Evolutionary conservation across 2,888 invertebrate species (phyloP), one percentile per base, ranked within the genome.

Genomic region (Poecilobothrus nobilitatus): DNA sequence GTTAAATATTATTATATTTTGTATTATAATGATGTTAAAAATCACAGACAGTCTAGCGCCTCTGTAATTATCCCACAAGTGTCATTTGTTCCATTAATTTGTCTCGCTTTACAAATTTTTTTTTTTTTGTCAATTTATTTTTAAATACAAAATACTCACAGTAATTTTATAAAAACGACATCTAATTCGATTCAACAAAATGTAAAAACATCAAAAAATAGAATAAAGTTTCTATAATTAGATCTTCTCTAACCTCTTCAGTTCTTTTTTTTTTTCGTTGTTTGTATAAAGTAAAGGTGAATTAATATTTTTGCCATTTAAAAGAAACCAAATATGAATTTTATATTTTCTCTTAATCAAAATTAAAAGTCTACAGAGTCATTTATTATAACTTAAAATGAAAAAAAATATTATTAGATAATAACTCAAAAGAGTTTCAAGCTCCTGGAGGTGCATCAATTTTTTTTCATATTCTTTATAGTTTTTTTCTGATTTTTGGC

Each of bases 81-180:
- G 70, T 68, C 70, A 70, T 62, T 68, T 67, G 27, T 68, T 68
- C 65, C 68, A 70, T 65, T 70, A 70, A 68, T 70, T 70, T 53
- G 70, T 68, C 65, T 65, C 34, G 70, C 63, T 70, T 63, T 33
- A 63, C 1, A 53, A 6, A 18, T 44, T 44, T 15, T 44, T 9
- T 44, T 44, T 15, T 10, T 9, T 53, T 53, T 18, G 2, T 4
- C n/a, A 12, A 2, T 53, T 53, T 41, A 15, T 12, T 12, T 41
- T 41, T 41, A 41, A 41, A 41, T 41, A 8, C 41, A 41, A 27
- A 5, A 27, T 27, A 27, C 27, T 27, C 5, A 27, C 5, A 27
- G 27, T 27, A 5, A 27, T 27, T 27, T 27, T 37, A 37, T 37
- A 37, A 37, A 37, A 37, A 37, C 5, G 27, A 37, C 37, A 37